Conservation (phyloP, 2,888 invertebrate genomes). For the Drosophila mulleri region DNA sequence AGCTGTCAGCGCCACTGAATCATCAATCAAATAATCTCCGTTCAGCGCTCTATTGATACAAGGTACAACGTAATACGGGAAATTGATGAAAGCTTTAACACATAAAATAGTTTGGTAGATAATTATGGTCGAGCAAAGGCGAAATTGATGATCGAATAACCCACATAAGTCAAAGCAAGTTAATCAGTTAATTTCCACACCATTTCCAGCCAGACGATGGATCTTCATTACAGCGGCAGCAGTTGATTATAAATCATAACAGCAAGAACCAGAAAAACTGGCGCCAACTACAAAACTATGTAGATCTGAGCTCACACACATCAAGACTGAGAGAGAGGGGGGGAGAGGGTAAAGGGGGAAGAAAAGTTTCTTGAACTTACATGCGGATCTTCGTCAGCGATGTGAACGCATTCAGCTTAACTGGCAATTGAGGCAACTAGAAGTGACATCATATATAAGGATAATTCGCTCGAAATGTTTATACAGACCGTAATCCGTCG, state of each 20-base stretch:
- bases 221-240: slow-evolving; percentile 43
- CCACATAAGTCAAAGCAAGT: slow-evolving; percentile 47
- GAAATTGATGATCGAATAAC: slow-evolving; percentile 14
- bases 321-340: background rate
- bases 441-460: slow-evolving; percentile 73
- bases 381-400: slow-evolving; percentile 8
- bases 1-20: slow-evolving; percentile 2
- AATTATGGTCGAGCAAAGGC: slow-evolving; percentile 5
- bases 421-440: slow-evolving; percentile 66
- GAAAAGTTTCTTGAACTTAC: slow-evolving; percentile 70
- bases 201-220: slow-evolving; percentile 33
- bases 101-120: slow-evolving; percentile 8
- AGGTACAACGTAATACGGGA: background rate
- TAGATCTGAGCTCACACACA: slow-evolving; percentile 17
- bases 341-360: background rate
- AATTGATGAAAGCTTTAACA: slow-evolving; percentile 13
- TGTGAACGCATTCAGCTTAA: slow-evolving; percentile 47
- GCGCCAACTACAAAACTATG: slow-evolving; percentile 51
- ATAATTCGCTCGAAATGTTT: slow-evolving; percentile 76
- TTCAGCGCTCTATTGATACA: background rate
- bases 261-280: slow-evolving; percentile 46
- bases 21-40: slow-evolving; percentile 1
- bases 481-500: slow-evolving; percentile 72
- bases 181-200: slow-evolving; percentile 35
- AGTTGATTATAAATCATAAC: slow-evolving; percentile 49